Percentiles rank a stretch among this genome's conserved stretches.
phyloP scores from a whole-genome alignment of 92 coral and sea anemone genomes.

The Paragorgia papillata region DNA sequence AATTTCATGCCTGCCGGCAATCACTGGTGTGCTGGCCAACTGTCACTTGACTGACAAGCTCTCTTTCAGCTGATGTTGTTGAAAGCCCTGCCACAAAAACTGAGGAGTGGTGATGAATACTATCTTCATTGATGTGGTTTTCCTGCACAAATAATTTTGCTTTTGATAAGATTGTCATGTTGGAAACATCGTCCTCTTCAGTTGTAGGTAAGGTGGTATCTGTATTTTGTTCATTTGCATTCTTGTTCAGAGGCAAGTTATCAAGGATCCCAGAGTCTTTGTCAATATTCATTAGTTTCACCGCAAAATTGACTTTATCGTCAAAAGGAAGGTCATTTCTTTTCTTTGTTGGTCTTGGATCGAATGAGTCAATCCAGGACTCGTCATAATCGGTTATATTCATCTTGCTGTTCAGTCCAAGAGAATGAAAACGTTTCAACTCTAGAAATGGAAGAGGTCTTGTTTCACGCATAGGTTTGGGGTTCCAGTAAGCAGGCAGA shows the following conservation, averaged over 20 bases:
- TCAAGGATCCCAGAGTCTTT: constrained; percentile 64
- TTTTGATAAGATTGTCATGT: constrained; percentile 7
- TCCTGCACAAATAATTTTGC: neutral
- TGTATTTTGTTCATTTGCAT: neutral
- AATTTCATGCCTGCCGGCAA: constrained; percentile 60
- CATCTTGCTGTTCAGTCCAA: constrained; percentile 53
- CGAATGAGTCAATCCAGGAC: constrained; percentile 73
- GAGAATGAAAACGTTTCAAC: constrained; percentile 41
- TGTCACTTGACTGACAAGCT: no score
- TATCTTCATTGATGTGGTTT: neutral
- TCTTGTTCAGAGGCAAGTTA: constrained; percentile 38
- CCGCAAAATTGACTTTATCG: constrained; percentile 47
- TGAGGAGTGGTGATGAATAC: neutral
- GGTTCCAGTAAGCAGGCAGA: constrained; percentile 68
- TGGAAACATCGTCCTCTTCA: constrained; percentile 5
- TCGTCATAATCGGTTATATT: constrained; percentile 55
- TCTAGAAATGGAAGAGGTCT: constrained; percentile 37
- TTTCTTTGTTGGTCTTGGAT: constrained; percentile 64
- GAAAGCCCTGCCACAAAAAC: constrained; percentile 8
- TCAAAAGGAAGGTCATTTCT: constrained; percentile 48
- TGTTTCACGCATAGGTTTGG: constrained; percentile 59
- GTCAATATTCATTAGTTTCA: constrained; percentile 57
- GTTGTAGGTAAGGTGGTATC: neutral
- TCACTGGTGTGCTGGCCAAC: constrained; percentile 53
- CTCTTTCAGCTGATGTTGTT: constrained; percentile 42